Evolutionary conservation across 37 sponge, comb jelly and placozoan species (phyloP).

Genomic region (Oscarella lobularis): DNA sequence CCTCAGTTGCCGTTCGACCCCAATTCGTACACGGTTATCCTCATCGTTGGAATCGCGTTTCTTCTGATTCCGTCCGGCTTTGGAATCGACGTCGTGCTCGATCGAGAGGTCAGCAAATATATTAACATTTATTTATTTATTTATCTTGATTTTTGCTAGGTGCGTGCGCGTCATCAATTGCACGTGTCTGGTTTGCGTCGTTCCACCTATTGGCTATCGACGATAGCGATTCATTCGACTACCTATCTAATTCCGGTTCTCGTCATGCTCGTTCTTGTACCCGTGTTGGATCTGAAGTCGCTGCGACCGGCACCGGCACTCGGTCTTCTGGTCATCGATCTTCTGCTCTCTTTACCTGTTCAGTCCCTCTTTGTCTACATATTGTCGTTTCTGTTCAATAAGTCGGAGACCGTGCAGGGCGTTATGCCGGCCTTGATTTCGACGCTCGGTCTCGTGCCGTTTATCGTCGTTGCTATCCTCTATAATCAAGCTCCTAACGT

Average conservation of each 20-base stretch:
- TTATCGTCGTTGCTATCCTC: background rate
- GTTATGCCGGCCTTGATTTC: background rate
- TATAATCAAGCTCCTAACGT: background rate
- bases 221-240: background rate
- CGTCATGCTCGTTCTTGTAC: background rate
- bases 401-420: background rate
- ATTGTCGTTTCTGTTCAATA: background rate
- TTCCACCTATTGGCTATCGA: background rate
- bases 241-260: background rate
- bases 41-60: background rate
- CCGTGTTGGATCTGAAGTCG: background rate
- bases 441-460: background rate
- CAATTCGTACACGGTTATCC: background rate
- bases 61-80: background rate
- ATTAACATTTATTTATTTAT: too few relatives aligned
- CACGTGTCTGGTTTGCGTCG: constrained; percentile 1
- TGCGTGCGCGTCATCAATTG: background rate
- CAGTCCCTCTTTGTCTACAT: background rate
- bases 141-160: too few relatives aligned
- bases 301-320: background rate
- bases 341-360: background rate
- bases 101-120: background rate
- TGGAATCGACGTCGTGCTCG: background rate
- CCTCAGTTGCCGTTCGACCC: background rate
- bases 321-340: background rate